These are phyloP conservation scores for Pseudachorutes palmiensis DNA, from an alignment of 1,140 invertebrate species.

Conservation along the genomic window DNA sequence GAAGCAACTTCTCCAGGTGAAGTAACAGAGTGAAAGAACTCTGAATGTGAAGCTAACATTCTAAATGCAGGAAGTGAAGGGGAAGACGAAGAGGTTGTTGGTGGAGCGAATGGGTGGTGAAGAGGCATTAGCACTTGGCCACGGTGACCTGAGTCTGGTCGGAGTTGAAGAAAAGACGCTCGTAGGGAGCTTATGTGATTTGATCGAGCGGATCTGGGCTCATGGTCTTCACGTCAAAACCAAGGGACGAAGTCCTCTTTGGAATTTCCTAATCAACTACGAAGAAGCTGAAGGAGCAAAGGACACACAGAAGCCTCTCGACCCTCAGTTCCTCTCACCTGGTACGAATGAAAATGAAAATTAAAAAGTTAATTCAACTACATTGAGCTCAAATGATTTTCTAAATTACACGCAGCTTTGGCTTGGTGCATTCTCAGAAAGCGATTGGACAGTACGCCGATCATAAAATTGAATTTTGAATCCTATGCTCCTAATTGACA, in stretches of 20 bases:
- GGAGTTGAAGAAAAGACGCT: conserved; percentile 94
- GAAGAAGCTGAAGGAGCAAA: conserved; percentile 77
- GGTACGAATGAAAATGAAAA: conserved; percentile 49
- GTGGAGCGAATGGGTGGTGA: conserved; percentile 97
- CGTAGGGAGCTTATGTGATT: conserved; percentile 92
- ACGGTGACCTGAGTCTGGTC: conserved; percentile 50
- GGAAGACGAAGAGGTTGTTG: conserved; percentile 93
- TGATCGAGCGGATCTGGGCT: conserved; percentile 95
- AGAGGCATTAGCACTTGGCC: conserved; percentile 77
- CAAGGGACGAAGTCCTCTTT: conserved; percentile 85
- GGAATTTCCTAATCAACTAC: conserved; percentile 85
- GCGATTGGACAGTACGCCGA: conserved; percentile 80
- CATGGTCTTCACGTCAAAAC: conserved; percentile 89
- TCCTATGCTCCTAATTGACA: too few species aligned
- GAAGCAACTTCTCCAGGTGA: conserved; percentile 86
- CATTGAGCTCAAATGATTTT: conserved; percentile 1
- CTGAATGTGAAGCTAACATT: background rate
- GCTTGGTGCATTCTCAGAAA: conserved; percentile 83
- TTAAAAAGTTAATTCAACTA: background rate
- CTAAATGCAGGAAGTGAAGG: conserved; percentile 76
- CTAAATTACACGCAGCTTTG: conserved; percentile 56
- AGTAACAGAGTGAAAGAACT: background rate
- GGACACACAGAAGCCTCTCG: conserved; percentile 60
- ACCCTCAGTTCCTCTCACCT: conserved; percentile 71
- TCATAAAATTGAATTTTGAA: conserved; percentile 42